Percentiles rank a stretch among this genome's conserved stretches.
Conservation (phyloP, 2,113 vertebrate species). For the Zapus hudsonius region DNA sequence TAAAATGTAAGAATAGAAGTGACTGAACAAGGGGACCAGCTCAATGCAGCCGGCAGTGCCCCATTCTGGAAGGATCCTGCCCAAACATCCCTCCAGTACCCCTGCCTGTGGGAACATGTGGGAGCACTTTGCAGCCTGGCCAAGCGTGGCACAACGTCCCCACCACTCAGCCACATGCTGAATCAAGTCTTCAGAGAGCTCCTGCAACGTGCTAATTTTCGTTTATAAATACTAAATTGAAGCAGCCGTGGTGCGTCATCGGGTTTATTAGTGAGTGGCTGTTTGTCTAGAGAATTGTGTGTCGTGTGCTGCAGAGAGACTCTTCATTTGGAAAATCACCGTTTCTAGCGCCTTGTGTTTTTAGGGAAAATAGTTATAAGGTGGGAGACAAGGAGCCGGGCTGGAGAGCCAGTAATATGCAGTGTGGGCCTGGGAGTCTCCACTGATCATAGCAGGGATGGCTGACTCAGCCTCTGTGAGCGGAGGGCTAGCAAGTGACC, state of each 20-base stretch:
- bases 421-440: background rate
- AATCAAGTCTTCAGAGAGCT: conserved; percentile 20
- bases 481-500: background rate
- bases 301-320: background rate
- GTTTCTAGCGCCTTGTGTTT: background rate
- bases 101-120: conserved; percentile 20
- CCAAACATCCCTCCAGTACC: background rate
- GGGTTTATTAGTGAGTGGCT: background rate
- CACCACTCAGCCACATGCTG: conserved; percentile 14
- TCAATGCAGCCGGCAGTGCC: background rate
- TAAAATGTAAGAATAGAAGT: conserved; percentile 65
- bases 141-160: background rate
- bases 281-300: background rate
- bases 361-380: background rate
- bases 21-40: background rate
- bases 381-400: background rate
- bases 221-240: background rate
- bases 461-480: background rate
- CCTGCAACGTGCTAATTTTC: background rate
- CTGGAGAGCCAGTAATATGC: background rate
- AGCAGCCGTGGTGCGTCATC: background rate
- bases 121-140: background rate
- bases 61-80: background rate
- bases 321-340: background rate
- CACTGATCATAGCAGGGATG: background rate